These are phyloP conservation scores for Leucophenga varia DNA, from an alignment of 1,140 invertebrate genomes.

Conservation along the genomic window DNA sequence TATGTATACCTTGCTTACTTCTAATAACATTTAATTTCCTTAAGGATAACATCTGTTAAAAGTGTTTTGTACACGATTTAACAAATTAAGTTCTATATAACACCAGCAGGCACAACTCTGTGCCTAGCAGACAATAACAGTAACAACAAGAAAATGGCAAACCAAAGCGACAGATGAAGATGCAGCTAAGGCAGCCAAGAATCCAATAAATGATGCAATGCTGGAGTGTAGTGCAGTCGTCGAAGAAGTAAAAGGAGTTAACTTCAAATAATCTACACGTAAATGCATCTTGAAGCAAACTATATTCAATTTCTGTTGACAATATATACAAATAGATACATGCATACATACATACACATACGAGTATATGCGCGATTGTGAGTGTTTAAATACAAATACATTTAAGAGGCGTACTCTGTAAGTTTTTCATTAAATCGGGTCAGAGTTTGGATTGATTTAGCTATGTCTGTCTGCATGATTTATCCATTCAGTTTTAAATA, in stretches of 20 bases:
- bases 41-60: constrained; percentile 42
- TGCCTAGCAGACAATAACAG: too few relatives aligned
- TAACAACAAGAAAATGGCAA: not conserved
- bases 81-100: constrained; percentile 35
- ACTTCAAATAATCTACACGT: not conserved
- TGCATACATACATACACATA: too few relatives aligned
- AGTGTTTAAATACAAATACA: too few relatives aligned
- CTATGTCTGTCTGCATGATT: too few relatives aligned
- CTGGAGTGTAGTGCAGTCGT: constrained; percentile 14
- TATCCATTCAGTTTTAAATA: too few relatives aligned
- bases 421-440: too few relatives aligned
- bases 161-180: constrained; percentile 1
- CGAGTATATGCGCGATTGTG: too few relatives aligned
- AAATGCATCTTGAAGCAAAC: constrained; percentile 1
- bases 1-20: not conserved
- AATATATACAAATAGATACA: too few relatives aligned
- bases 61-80: constrained; percentile 38
- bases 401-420: too few relatives aligned
- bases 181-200: constrained; percentile 4
- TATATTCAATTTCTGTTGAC: constrained; percentile 28
- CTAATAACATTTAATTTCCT: constrained; percentile 38
- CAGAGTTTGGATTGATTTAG: too few relatives aligned
- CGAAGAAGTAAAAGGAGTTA: too few relatives aligned
- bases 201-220: constrained; percentile 10
- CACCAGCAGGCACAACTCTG: constrained; percentile 6